Percentiles rank a stretch among this genome's conserved stretches.
Evolutionary conservation across 2,888 invertebrate species (phyloP).

Genomic region (Melikaiella ostensackeni): DNA sequence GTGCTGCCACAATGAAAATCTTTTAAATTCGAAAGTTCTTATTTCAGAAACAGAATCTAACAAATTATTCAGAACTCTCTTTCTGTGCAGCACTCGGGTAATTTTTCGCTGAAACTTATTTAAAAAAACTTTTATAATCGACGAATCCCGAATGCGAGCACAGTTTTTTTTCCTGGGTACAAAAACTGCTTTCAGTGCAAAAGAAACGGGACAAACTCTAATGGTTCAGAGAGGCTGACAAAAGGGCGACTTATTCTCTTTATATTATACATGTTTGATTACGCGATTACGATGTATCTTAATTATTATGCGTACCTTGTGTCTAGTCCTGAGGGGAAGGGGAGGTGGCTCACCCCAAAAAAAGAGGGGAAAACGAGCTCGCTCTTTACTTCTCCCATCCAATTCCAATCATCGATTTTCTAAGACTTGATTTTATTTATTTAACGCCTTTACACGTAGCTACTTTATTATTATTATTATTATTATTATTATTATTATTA

Average conservation of each 20-base stretch:
- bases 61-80: slow-evolving; percentile 6
- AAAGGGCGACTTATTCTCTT: slow-evolving; percentile 38
- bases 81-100: slow-evolving; percentile 19
- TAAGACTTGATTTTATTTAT: slow-evolving; percentile 48
- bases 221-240: slow-evolving; percentile 12
- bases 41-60: slow-evolving; percentile 3
- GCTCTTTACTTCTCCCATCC: slow-evolving; percentile 31
- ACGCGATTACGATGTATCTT: slow-evolving; percentile 53
- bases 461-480: slow-evolving; percentile 54
- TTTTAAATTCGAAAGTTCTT: background rate
- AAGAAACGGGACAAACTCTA: slow-evolving; percentile 26
- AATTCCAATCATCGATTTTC: slow-evolving; percentile 38
- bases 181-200: slow-evolving; percentile 9
- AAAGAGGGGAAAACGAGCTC: background rate
- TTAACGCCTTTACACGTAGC: slow-evolving; percentile 51
- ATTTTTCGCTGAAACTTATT: background rate
- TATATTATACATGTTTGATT: slow-evolving; percentile 41
- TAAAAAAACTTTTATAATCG: slow-evolving; percentile 12
- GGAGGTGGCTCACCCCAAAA: slow-evolving; percentile 43
- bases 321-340: slow-evolving; percentile 72
- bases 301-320: slow-evolving; percentile 74
- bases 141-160: slow-evolving; percentile 28
- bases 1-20: background rate
- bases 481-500: slow-evolving; percentile 56
- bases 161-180: background rate